Evolutionary conservation across 2,888 invertebrate genomes (phyloP), one percentile per base, ranked within the genome.

Genomic region (Stenurella melanura): DNA sequence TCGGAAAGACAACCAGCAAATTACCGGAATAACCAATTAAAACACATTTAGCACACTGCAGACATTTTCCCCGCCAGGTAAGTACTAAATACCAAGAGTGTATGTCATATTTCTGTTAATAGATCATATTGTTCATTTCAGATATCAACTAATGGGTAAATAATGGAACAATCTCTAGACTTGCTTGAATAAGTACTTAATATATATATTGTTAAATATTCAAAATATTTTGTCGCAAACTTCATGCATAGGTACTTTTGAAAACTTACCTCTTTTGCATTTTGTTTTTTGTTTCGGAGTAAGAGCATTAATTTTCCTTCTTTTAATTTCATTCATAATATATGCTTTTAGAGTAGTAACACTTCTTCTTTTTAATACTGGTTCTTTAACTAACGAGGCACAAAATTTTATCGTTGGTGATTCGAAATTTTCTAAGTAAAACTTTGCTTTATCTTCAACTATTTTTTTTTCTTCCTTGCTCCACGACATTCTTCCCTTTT

Each of bases 261-360:
- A 60, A 60, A 60, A 60, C 19, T 67, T 54, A 67, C 54, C 67
- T 72, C 61, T 72, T 61, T 61, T 72, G 61, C 61, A 72, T 72
- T 72, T 72, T 60, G 58, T 19, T 71, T 50, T 72, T 50, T 18
- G 42, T 61, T 72, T 61, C 15, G 54, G 63, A 18, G 15, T 50
- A 38, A 19, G 42, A 61, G 19, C 42, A 60, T 26, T 17, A 21
- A 26, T 18, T 50, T 72, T 72, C 42, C 50, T 72, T 71, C 58
- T 18, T 61, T 72, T 72, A 50, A 72, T 72, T 54, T 61, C 50
- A 30, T 72, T 72, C 71, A 72, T 72, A 61, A 72, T 72, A 61
- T 72, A 72, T 26, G 50, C 61, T 50, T 72, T 72, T 50, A 72
- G 17, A 50, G 71, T 50, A 42, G 21, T 18, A 61, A 61, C 60